Evolutionary conservation across 2,113 vertebrate genomes (phyloP).

Genomic region (Brachyistius frenatus): DNA sequence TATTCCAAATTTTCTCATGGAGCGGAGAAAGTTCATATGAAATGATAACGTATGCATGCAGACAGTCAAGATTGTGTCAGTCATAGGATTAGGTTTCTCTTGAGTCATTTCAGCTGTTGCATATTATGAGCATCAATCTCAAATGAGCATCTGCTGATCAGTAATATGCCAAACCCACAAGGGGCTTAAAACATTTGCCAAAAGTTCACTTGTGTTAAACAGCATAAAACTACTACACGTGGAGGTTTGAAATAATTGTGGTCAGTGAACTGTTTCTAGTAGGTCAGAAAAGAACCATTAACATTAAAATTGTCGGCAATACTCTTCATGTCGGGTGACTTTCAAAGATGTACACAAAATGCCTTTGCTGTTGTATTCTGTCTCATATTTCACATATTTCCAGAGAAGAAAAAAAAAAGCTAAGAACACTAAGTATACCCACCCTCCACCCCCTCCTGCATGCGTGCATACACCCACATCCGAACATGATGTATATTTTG

Average conservation of each 20-base stretch:
- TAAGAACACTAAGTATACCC: constrained; percentile 20
- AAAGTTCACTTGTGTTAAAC: constrained; percentile 28
- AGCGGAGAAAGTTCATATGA: constrained; percentile 9
- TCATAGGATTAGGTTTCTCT: constrained; percentile 1
- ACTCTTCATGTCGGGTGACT: background rate
- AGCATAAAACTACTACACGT: constrained; percentile 9
- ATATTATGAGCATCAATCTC: constrained; percentile 26
- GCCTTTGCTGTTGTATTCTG: constrained; percentile 22
- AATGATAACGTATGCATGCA: constrained; percentile 4
- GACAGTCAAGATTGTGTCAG: constrained; percentile 4
- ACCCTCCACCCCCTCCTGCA: background rate
- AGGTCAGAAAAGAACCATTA: background rate
- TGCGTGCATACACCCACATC: constrained; percentile 41
- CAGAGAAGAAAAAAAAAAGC: constrained; percentile 10
- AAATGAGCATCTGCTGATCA: constrained; percentile 25
- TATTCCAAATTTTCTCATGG: background rate
- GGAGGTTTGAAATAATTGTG: constrained; percentile 2
- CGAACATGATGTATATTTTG: constrained; percentile 69
- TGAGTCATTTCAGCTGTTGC: constrained; percentile 46
- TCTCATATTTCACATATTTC: constrained; percentile 27
- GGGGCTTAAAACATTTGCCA: constrained; percentile 25
- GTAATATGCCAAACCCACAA: constrained; percentile 12
- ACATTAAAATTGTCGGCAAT: background rate
- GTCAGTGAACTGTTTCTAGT: constrained; percentile 20
- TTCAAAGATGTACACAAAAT: constrained; percentile 2